These are phyloP conservation scores for Drosophila crucigera DNA, from an alignment of 2,888 invertebrate genomes.

Conservation along the genomic window DNA sequence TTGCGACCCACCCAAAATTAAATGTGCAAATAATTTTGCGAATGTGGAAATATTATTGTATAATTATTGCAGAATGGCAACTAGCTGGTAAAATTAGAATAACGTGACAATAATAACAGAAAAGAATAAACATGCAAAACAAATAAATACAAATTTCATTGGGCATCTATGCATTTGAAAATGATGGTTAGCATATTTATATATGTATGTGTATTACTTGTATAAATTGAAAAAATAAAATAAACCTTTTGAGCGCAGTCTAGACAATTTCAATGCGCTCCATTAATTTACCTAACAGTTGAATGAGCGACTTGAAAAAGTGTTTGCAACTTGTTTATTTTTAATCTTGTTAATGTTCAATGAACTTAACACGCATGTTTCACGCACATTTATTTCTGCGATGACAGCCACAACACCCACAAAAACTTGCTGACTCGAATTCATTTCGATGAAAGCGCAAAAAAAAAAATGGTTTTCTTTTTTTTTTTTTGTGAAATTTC, in stretches of 20 bases:
- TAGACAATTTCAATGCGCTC: slow-evolving; percentile 37
- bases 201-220: background rate
- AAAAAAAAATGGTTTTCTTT: slow-evolving; percentile 36
- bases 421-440: slow-evolving; percentile 66
- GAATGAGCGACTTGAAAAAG: slow-evolving; percentile 52
- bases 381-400: slow-evolving; percentile 45
- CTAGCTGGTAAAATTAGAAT: background rate
- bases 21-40: slow-evolving; percentile 28
- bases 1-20: slow-evolving; percentile 28
- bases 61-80: slow-evolving; percentile 27
- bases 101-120: background rate
- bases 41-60: slow-evolving; percentile 25
- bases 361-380: slow-evolving; percentile 68
- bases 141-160: background rate
- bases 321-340: slow-evolving; percentile 55
- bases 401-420: slow-evolving; percentile 52
- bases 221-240: background rate
- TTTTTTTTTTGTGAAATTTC: slow-evolving; percentile 32
- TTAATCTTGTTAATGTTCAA: slow-evolving; percentile 73
- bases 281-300: slow-evolving; percentile 35
- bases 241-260: slow-evolving; percentile 23
- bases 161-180: background rate
- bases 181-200: background rate
- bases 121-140: background rate
- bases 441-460: slow-evolving; percentile 43